Base-by-base conservation (phyloP, 2,888 invertebrate species). In the Craniophora ligustri region DNA sequence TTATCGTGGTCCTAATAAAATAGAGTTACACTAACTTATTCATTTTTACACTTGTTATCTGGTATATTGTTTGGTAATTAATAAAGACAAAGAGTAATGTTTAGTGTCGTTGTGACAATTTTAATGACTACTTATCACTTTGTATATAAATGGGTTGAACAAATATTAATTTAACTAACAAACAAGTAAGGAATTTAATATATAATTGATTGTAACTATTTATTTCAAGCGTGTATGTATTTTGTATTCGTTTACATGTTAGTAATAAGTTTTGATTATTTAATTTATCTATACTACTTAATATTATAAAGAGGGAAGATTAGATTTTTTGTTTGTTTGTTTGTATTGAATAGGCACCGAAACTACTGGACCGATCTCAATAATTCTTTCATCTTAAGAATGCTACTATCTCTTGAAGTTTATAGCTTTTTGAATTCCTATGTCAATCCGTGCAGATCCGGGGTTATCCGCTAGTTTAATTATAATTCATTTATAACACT, bases 1-100 rank as follows among this genome's bases (percentile, higher is more conserved):
- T 67, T 55, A 67, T 61, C 46, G 7, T n/a, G 3, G 1, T 19
- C 30, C 0, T 28, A 54, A 30, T 32, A 55, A 61, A 66, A 19
- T 32, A 5, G n/a, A 7, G 13, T 34, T 4, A 26, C n/a, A 1
- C 26, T n/a, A 34, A 19, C 14, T 48, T n/a, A 67, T 14, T 61
- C 4, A 49, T 55, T 62, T 64, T 64, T 46, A 55, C 26, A 21
- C n/a, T 2, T 4, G 1, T 32, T 55, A 62, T 56, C 38, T 34
- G 1, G 26, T 45, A 21, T n/a, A 44, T 45, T 34, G 30, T 41
- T 50, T 31, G 39, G 35, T 60, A 68, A 68, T 68, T 58, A 66
- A 66, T 66, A 58, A 47, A 48, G 34, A 18, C 23, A 53, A 50
- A 53, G 11, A 11, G 5, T 21, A 35, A 14, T 48, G 61, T 48